Base-by-base conservation (phyloP, 2,797 vertebrate species). In the Lycodopsis pacificus region DNA sequence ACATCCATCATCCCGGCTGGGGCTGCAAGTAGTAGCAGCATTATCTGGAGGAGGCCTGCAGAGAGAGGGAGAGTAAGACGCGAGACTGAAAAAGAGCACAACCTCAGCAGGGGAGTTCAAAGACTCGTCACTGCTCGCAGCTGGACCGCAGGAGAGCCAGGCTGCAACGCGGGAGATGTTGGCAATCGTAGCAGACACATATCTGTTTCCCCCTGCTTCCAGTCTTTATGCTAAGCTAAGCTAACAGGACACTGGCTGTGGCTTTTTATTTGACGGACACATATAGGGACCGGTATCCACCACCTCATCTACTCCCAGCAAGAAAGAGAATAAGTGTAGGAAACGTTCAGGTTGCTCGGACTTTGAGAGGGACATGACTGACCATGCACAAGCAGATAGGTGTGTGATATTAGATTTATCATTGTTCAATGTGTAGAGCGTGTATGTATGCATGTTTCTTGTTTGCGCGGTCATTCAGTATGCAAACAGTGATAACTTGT, bases 71-170 rank as follows among this genome's bases (percentile, higher is more conserved):
- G 72, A 54, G 67, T 40, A 54, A 65, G 74, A 79, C 57, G 7
- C 8, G 78, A 82, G 62, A 36, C 49, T 61, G 82, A 75, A 80
- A 82, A 86, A 22, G 90, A 89, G 85, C 85, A 73, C 61, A 34
- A 32, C 46, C 84, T 69, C 85, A 84, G 90, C 76, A 42, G 90
- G 89, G 34, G 44, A 38, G 65, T 72, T 83, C 73, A 86, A 61
- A 88, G 83, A 74, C 78, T 77, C 77, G 82, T 87, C 48, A 36
- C 19, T 1, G 81, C 76, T 89, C 78, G 3, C 88, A 84, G 86
- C 83, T 75, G 89, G 85, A 73, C 57, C 3, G 44, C 70, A 30
- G 62, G 11, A 30, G 38, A 44, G 71, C 36, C 44, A 15, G 71
- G 17, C 38, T 54, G 17, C 48, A 53, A 44, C 34, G 15, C 9